A percentile compares a stretch with the other conserved stretches of the same genome.
Conservation (phyloP, 2,888 invertebrate genomes). For the Ochlodes sylvanus region DNA sequence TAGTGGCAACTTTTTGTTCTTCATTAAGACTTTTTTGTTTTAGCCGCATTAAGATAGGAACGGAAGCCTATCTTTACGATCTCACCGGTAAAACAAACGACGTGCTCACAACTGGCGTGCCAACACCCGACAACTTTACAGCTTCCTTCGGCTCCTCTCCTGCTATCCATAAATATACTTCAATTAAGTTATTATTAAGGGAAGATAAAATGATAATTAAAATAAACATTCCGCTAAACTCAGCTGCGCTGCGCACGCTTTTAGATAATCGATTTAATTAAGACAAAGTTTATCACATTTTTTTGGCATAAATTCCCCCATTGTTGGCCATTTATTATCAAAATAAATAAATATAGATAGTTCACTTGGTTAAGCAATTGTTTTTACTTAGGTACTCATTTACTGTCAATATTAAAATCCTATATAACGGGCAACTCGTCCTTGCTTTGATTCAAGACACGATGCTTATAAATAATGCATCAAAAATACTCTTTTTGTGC, state of each 20-base stretch:
- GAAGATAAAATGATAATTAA: neutral
- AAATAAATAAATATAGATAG: too few species aligned
- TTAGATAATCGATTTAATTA: neutral
- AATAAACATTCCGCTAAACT: neutral
- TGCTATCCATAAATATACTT: neutral
- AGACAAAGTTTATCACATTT: neutral
- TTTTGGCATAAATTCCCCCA: too few species aligned
- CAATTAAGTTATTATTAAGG: slow-evolving; percentile 12
- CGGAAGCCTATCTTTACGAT: slow-evolving; percentile 36
- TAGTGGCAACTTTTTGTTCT: neutral
- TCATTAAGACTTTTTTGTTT: neutral
- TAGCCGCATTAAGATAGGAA: neutral
- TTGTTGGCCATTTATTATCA: too few species aligned
- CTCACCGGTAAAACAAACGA: slow-evolving; percentile 14
- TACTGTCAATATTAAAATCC: too few species aligned
- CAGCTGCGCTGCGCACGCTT: neutral
- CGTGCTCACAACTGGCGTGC: slow-evolving; percentile 9
- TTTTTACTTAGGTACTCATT: too few species aligned
- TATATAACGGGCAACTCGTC: too few species aligned
- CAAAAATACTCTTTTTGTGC: too few species aligned
- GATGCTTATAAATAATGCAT: too few species aligned
- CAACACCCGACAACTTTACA: slow-evolving; percentile 24
- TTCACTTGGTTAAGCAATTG: too few species aligned
- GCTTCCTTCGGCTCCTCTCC: slow-evolving; percentile 20
- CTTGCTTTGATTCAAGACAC: too few species aligned